Percentiles rank a stretch among this genome's conserved stretches.
Conservation (phyloP, 1,140 invertebrate genomes). For the Sarcophaga peregrina region DNA sequence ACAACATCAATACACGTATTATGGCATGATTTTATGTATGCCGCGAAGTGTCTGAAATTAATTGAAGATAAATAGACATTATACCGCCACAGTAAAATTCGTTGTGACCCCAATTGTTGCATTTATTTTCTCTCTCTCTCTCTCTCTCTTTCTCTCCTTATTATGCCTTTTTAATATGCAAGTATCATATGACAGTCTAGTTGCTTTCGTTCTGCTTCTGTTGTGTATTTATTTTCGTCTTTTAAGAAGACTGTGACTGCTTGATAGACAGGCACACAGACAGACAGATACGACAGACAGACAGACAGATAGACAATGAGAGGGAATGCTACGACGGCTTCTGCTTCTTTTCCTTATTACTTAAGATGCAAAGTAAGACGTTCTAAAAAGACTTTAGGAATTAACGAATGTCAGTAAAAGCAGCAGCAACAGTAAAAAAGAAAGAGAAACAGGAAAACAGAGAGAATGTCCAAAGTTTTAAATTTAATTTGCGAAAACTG, state of each 20-base stretch:
- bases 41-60: too few species aligned
- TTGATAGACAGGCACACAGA: not conserved
- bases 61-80: too few species aligned
- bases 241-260: not conserved
- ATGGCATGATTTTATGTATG: too few species aligned
- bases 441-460: not conserved
- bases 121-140: not conserved
- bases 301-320: too few species aligned
- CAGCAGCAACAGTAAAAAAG: not conserved
- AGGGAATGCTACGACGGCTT: not conserved
- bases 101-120: too few species aligned
- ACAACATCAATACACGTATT: too few species aligned
- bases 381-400: conserved; percentile 26
- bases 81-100: too few species aligned
- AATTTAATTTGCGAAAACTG: not conserved
- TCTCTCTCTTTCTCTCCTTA: not conserved
- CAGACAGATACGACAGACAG: too few species aligned
- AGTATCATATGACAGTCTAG: conserved; percentile 38
- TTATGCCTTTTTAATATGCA: conserved; percentile 8
- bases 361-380: conserved; percentile 40
- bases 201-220: not conserved
- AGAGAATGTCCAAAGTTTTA: not conserved
- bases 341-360: conserved; percentile 29
- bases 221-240: conserved; percentile 1
- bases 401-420: not conserved